Evolutionary conservation across 2,888 invertebrate species (phyloP).

Genomic region (Melanophora roralis): DNA sequence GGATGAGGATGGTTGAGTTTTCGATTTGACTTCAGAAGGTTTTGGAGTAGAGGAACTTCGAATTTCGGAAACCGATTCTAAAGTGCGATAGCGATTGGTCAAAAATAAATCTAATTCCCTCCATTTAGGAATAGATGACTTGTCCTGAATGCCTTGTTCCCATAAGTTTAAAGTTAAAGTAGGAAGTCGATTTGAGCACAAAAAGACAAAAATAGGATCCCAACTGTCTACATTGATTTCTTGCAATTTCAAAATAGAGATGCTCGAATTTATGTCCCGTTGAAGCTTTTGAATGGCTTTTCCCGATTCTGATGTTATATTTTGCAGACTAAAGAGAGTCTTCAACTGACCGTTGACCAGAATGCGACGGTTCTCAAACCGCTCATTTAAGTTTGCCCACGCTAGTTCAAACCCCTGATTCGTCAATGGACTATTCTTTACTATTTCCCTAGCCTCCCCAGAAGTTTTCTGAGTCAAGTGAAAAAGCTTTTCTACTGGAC

Average conservation of each 20-base stretch:
- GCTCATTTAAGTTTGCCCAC: not conserved
- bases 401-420: slow-evolving; percentile 7
- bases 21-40: not conserved
- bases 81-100: not conserved
- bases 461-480: slow-evolving; percentile 5
- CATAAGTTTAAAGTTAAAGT: not conserved
- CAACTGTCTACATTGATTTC: not conserved
- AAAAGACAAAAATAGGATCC: slow-evolving; percentile 13
- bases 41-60: not conserved
- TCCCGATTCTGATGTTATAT: not conserved
- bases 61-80: not conserved
- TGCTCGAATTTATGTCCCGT: not conserved
- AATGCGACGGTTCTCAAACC: slow-evolving; percentile 30
- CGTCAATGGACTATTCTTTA: not conserved
- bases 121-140: not conserved
- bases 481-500: slow-evolving; percentile 3
- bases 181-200: slow-evolving; percentile 3
- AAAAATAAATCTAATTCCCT: not conserved
- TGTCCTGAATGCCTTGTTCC: not conserved
- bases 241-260: not conserved
- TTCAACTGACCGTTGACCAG: slow-evolving; percentile 14
- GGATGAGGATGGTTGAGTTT: not conserved
- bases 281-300: not conserved
- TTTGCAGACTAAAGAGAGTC: slow-evolving; percentile 5
- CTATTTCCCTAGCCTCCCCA: not conserved